Conservation (phyloP, 1,140 invertebrate genomes). For the Notospermus geniculatus region DNA sequence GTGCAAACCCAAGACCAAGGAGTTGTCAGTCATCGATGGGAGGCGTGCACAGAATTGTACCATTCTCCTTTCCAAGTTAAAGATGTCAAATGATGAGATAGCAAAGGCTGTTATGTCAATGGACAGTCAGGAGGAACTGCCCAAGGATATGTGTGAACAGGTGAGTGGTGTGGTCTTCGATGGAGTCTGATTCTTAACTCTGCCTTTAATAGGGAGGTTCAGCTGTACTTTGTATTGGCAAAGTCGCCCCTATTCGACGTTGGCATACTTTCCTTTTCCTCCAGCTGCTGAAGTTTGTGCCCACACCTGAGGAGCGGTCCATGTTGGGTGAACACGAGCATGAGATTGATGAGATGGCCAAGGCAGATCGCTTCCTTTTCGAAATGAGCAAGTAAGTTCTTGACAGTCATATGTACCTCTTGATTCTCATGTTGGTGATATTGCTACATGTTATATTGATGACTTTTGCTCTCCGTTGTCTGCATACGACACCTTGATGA, state of each 20-base stretch:
- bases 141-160: conserved; percentile 98
- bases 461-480: background rate
- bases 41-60: conserved; percentile 96
- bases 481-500: conserved; percentile 1
- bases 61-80: conserved; percentile 92
- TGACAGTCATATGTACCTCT: too few species aligned
- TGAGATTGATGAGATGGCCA: conserved; percentile 84
- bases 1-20: conserved; percentile 62
- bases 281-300: conserved; percentile 87
- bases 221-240: background rate
- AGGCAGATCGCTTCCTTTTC: conserved; percentile 92
- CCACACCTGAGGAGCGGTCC: conserved; percentile 87
- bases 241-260: too few species aligned
- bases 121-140: conserved; percentile 90
- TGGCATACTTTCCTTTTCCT: conserved; percentile 17
- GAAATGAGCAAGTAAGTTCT: too few species aligned
- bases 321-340: conserved; percentile 89
- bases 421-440: background rate
- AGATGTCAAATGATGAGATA: conserved; percentile 95
- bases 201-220: background rate
- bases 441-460: background rate
- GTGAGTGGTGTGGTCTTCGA: conserved; percentile 39
- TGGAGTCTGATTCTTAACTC: background rate
- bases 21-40: conserved; percentile 81
- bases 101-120: conserved; percentile 84